These are phyloP conservation scores for Myiozetetes cayanensis DNA, from an alignment of 2,113 vertebrate species.

Conservation along the genomic window DNA sequence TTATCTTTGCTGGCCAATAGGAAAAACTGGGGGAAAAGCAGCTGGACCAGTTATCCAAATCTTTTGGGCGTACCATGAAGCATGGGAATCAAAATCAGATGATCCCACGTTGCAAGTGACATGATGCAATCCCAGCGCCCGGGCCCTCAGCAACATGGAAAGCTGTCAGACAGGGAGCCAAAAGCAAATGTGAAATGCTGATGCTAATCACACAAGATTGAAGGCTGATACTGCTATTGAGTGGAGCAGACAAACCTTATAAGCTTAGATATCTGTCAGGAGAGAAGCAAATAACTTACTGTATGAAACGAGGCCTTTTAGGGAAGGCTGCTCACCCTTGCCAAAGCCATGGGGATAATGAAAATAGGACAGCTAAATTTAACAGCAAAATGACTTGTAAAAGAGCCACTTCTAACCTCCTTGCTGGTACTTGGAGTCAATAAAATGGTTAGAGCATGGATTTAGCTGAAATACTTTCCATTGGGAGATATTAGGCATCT, in stretches of 20 bases:
- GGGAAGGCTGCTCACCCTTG: conserved; percentile 62
- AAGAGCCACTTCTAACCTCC: conserved; percentile 52
- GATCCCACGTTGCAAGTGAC: not conserved
- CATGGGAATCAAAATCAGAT: not conserved
- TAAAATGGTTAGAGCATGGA: conserved; percentile 52
- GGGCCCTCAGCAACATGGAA: not conserved
- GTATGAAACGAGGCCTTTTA: conserved; percentile 68
- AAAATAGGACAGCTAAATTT: conserved; percentile 72
- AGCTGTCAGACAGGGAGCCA: not conserved
- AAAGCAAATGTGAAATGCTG: not conserved
- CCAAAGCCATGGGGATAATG: conserved; percentile 65
- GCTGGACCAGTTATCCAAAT: not conserved
- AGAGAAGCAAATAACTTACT: conserved; percentile 58
- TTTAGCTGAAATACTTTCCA: conserved; percentile 57
- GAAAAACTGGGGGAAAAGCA: accelerated
- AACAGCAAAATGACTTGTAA: conserved; percentile 67
- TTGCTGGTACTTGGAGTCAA: conserved; percentile 42
- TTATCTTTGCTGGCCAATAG: not conserved
- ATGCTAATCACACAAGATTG: conserved; percentile 39
- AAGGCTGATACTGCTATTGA: conserved; percentile 59
- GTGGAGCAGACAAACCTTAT: conserved; percentile 56
- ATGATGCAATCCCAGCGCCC: not conserved
- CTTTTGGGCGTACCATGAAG: not conserved
- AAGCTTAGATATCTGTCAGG: conserved; percentile 69
- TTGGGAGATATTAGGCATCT: not conserved